These are phyloP conservation scores for Ophraella communa DNA, from an alignment of 2,888 invertebrate genomes.

Conservation along the genomic window DNA sequence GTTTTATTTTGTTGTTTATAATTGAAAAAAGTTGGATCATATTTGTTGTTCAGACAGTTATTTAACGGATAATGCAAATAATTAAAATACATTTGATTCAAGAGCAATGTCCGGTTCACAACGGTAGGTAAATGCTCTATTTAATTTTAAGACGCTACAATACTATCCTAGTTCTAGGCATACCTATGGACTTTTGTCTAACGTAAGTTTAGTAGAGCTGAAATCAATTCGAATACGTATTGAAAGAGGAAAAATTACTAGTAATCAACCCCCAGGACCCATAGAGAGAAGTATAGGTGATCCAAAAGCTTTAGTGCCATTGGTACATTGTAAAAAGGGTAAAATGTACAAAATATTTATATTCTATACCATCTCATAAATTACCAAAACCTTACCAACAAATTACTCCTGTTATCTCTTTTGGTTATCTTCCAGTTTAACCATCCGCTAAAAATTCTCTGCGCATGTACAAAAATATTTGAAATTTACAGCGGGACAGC, in stretches of 20 bases:
- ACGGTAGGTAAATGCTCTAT: not conserved
- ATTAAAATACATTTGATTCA: not conserved
- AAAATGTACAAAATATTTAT: not conserved
- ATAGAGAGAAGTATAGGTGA: constrained; percentile 29
- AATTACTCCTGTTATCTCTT: no score
- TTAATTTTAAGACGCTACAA: not conserved
- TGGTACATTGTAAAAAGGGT: constrained; percentile 30
- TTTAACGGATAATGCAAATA: no score
- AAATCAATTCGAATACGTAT: constrained; percentile 20
- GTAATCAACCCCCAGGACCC: constrained; percentile 11
- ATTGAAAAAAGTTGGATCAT: no score
- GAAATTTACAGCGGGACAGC: no score
- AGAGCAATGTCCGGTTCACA: not conserved
- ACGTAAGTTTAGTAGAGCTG: constrained; percentile 21
- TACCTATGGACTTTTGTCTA: constrained; percentile 23
- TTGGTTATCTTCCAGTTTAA: no score
- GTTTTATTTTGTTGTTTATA: no score
- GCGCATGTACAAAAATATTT: no score
- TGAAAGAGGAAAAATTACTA: constrained; percentile 16
- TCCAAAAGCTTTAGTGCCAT: constrained; percentile 23
- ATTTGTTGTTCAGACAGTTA: no score
- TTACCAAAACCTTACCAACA: no score
- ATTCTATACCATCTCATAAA: not conserved
- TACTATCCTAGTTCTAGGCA: constrained; percentile 1
- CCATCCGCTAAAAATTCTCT: no score